Conservation (phyloP, 2,113 vertebrate species). For the Daphoenositta chrysoptera region DNA sequence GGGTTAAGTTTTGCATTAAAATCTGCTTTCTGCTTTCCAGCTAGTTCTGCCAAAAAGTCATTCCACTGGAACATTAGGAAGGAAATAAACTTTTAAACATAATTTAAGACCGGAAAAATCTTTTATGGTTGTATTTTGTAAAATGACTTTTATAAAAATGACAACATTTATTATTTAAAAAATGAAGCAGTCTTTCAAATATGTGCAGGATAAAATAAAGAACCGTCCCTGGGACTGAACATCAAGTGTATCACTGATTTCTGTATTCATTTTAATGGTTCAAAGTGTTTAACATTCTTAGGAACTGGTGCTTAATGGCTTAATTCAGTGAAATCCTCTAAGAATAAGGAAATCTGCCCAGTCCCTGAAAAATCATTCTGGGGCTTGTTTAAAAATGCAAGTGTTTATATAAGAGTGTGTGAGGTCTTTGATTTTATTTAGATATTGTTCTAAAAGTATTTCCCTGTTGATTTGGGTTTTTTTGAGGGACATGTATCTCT, state of each 20-base stretch:
- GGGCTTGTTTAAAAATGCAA: background rate
- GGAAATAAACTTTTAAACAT: constrained; percentile 58
- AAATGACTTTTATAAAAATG: background rate
- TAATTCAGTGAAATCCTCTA: background rate
- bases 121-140: constrained; percentile 27
- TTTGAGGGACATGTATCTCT: background rate
- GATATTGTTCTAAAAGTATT: background rate
- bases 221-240: background rate
- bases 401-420: background rate
- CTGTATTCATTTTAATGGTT: background rate
- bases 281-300: background rate
- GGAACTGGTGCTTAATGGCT: background rate
- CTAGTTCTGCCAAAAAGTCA: constrained; percentile 35
- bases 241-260: background rate
- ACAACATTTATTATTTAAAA: background rate
- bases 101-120: constrained; percentile 40
- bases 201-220: background rate
- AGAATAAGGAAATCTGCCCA: background rate
- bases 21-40: background rate
- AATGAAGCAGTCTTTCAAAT: background rate
- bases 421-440: background rate
- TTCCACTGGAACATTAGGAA: constrained; percentile 56
- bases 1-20: constrained; percentile 27
- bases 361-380: background rate
- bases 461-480: background rate